A percentile compares a stretch with the other conserved stretches of the same genome.
Conservation (phyloP, 2,888 invertebrate genomes). For the Melipona beecheii region DNA sequence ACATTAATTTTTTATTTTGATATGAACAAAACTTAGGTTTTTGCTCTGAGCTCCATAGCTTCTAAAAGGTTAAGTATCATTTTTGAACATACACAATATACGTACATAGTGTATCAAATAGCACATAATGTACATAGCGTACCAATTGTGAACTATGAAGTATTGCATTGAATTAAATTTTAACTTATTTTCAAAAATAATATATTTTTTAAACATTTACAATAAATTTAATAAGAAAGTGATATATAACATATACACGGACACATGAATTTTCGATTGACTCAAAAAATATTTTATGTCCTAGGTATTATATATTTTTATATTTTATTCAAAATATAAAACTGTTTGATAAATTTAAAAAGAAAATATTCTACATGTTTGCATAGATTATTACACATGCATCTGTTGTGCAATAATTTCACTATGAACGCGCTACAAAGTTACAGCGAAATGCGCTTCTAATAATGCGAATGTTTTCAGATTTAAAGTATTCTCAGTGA, state of each 20-base stretch:
- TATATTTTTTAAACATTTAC: neutral
- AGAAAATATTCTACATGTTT: neutral
- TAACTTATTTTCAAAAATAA: neutral
- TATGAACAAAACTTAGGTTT: neutral
- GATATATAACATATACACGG: neutral
- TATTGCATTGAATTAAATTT: neutral
- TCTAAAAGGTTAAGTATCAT: constrained; percentile 25
- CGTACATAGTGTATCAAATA: neutral
- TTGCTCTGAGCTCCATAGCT: neutral
- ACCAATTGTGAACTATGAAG: neutral
- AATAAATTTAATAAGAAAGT: neutral
- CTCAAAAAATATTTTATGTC: neutral
- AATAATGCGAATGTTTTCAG: constrained; percentile 47
- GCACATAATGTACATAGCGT: neutral
- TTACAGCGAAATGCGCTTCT: constrained; percentile 22
- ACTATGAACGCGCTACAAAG: constrained; percentile 45
- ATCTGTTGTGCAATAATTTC: constrained; percentile 19
- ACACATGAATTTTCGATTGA: neutral
- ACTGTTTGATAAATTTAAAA: neutral
- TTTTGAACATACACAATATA: constrained; percentile 3
- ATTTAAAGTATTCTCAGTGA: constrained; percentile 47
- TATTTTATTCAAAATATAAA: neutral
- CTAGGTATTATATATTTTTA: neutral
- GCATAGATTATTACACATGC: neutral
- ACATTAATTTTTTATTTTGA: neutral